A percentile compares a stretch with the other conserved stretches of the same genome.
Conservation (phyloP, 2,113 vertebrate species). For the Charadrius vociferus region DNA sequence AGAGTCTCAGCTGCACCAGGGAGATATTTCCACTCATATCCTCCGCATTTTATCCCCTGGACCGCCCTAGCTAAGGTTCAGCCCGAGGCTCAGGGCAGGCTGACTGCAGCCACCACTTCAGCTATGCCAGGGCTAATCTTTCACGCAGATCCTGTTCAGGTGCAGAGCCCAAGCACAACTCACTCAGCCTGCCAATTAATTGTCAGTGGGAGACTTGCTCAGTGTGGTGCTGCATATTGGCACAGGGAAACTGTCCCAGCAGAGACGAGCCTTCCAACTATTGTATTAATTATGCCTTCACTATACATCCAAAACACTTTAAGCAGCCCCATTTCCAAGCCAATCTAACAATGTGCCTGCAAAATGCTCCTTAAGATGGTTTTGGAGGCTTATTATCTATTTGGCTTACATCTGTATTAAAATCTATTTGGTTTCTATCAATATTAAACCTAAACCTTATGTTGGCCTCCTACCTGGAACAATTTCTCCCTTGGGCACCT, state of each 20-base stretch:
- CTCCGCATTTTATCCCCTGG: not conserved
- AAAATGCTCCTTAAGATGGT: not conserved
- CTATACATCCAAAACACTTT: not conserved
- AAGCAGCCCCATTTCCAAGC: not conserved
- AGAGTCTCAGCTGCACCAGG: not conserved
- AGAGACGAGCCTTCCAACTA: not conserved
- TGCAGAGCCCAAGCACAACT: not conserved
- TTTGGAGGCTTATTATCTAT: not conserved
- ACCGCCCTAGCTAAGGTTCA: not conserved
- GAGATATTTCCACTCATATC: not conserved
- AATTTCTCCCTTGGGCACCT: not conserved
- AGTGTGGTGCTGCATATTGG: not conserved
- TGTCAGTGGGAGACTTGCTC: not conserved
- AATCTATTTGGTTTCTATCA: not conserved
- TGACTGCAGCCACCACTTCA: not conserved
- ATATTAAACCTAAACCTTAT: not conserved
- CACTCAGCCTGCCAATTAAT: too few species aligned
- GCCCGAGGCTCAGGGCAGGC: not conserved
- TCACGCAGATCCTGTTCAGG: not conserved
- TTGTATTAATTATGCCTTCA: not conserved
- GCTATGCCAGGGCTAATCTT: not conserved
- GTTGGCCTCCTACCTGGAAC: not conserved
- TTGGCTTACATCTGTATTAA: not conserved
- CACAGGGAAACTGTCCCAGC: not conserved
- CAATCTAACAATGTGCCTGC: not conserved